Base-by-base conservation (phyloP, 2,797 vertebrate genomes). In the Sebastes oblongus region DNA sequence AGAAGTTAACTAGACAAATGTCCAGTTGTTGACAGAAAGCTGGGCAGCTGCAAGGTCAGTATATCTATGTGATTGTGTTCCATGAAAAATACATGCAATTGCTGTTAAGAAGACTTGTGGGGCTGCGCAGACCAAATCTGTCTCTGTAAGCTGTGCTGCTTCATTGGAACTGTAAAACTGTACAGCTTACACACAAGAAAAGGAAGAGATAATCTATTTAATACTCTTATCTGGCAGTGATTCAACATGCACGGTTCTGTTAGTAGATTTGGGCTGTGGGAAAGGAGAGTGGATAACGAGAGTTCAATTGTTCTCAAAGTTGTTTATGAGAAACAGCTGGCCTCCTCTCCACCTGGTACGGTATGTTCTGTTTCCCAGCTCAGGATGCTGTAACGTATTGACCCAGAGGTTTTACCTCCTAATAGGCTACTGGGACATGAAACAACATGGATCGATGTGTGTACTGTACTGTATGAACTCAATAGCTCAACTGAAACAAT, bases 231-330 rank as follows among this genome's bases (percentile, higher is more conserved):
- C 69, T 59, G 66, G 14, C 80, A 79, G 71, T 61, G 59, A 86
- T 80, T 29, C 39, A 30, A 25, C 42, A 34, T 81, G 73, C 73
- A 85, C 54, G 54, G 59, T 80, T 86, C 74, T 71, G 78, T 92
- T 72, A 77, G 66, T 89, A 81, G 72, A 30, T 67, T 61, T 62
- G 52, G 72, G 54, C 72, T 62, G 42, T 66, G 83, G 75, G 77
- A 88, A 88, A 85, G 25, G 25, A 65, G 76, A 71, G 65, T 66
- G 62, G 77, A 58, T 86, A 72, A 90, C 54, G 83, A 86, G 78
- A 87, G 77, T 86, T 89, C 56, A 87, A 84, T 78, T 87, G 78
- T 75, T 86, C 46, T 83, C 54, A 70, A 71, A 50, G 36, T 56
- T 22, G 66, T 16, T 62, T 30, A 6, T 55, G 24, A 69, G 30